phyloP scores from a whole-genome alignment of 1,140 invertebrate genomes.

The Metaphire vulgaris region DNA sequence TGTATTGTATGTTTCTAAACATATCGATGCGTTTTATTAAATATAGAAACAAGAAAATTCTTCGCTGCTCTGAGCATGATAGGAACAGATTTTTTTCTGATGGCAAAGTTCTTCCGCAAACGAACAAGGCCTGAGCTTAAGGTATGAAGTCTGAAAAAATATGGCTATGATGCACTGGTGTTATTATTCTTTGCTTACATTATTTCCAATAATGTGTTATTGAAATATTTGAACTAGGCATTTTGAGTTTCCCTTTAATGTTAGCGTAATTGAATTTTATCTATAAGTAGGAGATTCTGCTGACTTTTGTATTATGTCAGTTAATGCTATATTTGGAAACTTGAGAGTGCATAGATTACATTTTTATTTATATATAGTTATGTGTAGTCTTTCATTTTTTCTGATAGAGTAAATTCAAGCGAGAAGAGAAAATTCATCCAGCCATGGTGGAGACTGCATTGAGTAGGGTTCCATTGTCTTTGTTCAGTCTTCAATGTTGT shows the following conservation, averaged over 20 bases:
- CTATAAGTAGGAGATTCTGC: neutral
- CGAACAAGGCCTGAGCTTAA: conserved; percentile 73
- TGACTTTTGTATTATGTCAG: neutral
- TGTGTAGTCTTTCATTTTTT: conserved; percentile 10
- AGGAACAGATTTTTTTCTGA: conserved; percentile 81
- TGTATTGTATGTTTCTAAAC: too few species aligned
- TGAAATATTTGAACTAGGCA: neutral
- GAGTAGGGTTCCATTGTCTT: conserved; percentile 35
- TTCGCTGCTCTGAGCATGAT: conserved; percentile 77
- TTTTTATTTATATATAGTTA: neutral
- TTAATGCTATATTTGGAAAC: neutral
- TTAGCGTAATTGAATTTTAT: neutral
- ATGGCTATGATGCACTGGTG: too few species aligned
- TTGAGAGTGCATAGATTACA: too few species aligned
- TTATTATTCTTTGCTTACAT: neutral
- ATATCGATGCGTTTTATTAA: conserved; percentile 29
- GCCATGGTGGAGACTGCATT: conserved; percentile 58
- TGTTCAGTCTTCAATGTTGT: too few species aligned
- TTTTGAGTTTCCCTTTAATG: neutral
- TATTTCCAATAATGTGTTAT: neutral
- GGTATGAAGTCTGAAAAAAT: conserved; percentile 29
- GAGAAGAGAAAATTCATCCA: conserved; percentile 59
- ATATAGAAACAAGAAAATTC: conserved; percentile 71
- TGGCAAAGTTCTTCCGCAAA: conserved; percentile 72
- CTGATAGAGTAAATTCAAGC: conserved; percentile 61